phyloP scores from a whole-genome alignment of 2,113 vertebrate genomes.

The Cottus gobio region DNA sequence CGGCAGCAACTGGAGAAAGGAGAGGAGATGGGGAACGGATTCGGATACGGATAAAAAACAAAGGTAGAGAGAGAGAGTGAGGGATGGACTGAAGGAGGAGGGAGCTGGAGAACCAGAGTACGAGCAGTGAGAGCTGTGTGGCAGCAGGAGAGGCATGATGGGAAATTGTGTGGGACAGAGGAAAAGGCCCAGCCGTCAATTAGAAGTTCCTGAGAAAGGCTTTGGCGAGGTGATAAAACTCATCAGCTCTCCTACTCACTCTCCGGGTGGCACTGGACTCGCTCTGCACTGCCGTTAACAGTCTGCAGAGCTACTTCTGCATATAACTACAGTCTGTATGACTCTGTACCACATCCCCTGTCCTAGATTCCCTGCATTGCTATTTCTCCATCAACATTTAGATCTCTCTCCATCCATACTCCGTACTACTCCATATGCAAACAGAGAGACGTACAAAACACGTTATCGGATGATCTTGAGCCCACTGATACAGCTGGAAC shows the following conservation, averaged over 20 bases:
- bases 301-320: constrained; percentile 54
- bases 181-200: constrained; percentile 77
- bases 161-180: constrained; percentile 82
- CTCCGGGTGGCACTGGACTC: constrained; percentile 65
- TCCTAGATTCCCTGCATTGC: constrained; percentile 21
- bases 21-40: constrained; percentile 87
- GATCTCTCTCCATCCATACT: constrained; percentile 12
- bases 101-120: constrained; percentile 89
- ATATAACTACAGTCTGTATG: constrained; percentile 45
- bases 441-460: constrained; percentile 3
- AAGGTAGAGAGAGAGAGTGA: constrained; percentile 88
- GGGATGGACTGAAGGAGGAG: constrained; percentile 76
- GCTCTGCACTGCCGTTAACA: constrained; percentile 66
- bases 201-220: constrained; percentile 74
- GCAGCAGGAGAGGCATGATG: constrained; percentile 75
- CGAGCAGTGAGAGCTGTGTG: constrained; percentile 68
- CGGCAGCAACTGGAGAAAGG: constrained; percentile 88
- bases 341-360: constrained; percentile 26
- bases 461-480: constrained; percentile 26
- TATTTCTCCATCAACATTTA: constrained; percentile 27
- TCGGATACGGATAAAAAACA: constrained; percentile 75
- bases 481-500: not conserved
- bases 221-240: constrained; percentile 80
- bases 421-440: constrained; percentile 11
- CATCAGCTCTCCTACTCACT: constrained; percentile 76